phyloP scores from a whole-genome alignment of 2,113 vertebrate genomes.

The Raja brachyura region DNA sequence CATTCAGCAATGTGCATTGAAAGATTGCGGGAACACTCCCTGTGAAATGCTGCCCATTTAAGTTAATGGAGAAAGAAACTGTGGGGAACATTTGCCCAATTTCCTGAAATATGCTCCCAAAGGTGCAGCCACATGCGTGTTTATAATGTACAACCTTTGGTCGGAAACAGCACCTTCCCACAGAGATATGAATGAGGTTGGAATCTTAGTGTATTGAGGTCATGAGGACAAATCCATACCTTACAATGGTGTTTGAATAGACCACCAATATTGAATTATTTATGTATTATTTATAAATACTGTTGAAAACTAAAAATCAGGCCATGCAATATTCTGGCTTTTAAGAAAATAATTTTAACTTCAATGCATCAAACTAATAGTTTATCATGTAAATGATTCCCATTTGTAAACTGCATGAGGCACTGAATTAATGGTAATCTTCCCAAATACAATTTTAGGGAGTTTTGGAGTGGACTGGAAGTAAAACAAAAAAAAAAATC shows the following conservation, averaged over 20 bases:
- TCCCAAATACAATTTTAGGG: neutral
- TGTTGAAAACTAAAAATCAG: neutral
- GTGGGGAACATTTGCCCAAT: neutral
- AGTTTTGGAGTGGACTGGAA: neutral
- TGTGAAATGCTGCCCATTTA: neutral
- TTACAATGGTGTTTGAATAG: neutral
- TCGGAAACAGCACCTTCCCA: neutral
- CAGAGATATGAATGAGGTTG: neutral
- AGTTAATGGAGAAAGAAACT: neutral
- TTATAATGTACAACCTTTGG: neutral
- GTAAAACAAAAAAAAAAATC: neutral
- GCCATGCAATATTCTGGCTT: neutral
- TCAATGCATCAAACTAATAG: neutral
- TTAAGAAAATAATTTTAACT: neutral
- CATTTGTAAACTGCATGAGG: too few species aligned
- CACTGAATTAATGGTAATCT: neutral
- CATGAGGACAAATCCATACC: neutral
- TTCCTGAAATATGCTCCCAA: neutral
- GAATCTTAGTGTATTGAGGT: neutral
- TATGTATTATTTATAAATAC: conserved; percentile 2
- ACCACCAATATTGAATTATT: neutral
- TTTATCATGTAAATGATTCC: neutral
- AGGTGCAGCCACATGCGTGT: neutral
- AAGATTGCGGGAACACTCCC: neutral
- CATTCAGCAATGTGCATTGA: neutral